A percentile compares a stretch with the other conserved stretches of the same genome.
Evolutionary conservation across 1,140 invertebrate genomes (phyloP).

Genomic region (Hylyphantes graminicola): DNA sequence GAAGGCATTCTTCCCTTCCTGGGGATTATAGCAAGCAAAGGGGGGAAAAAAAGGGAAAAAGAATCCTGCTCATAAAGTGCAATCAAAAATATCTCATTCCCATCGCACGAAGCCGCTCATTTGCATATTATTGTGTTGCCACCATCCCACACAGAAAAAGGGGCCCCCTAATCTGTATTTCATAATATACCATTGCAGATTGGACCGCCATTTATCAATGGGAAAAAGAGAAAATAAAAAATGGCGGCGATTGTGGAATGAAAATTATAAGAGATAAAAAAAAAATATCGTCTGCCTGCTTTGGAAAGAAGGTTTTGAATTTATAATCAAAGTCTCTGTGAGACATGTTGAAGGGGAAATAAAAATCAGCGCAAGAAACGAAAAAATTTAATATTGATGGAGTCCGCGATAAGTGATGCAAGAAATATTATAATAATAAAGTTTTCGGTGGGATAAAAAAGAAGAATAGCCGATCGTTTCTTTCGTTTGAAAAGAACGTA

Average conservation of each 20-base stretch:
- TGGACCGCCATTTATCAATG: conserved; percentile 46
- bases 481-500: no score
- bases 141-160: conserved; percentile 1
- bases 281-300: conserved; percentile 10
- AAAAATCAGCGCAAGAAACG: conserved; percentile 20
- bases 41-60: background rate
- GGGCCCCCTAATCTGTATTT: conserved; percentile 52
- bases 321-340: conserved; percentile 52
- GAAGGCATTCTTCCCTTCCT: conserved; percentile 23
- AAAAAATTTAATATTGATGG: conserved; percentile 58
- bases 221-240: conserved; percentile 34
- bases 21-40: no score
- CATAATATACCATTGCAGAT: conserved; percentile 44
- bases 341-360: conserved; percentile 29
- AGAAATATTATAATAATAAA: conserved; percentile 47
- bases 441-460: background rate
- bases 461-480: no score
- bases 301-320: conserved; percentile 37
- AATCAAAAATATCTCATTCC: conserved; percentile 52
- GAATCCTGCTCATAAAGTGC: conserved; percentile 46
- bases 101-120: conserved; percentile 8
- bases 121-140: conserved; percentile 52
- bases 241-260: conserved; percentile 6
- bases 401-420: conserved; percentile 51
- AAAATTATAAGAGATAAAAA: background rate